Percentiles rank a stretch among this genome's conserved stretches.
phyloP scores from a whole-genome alignment of 1,140 invertebrate genomes.

The Zaprionus capensis region DNA sequence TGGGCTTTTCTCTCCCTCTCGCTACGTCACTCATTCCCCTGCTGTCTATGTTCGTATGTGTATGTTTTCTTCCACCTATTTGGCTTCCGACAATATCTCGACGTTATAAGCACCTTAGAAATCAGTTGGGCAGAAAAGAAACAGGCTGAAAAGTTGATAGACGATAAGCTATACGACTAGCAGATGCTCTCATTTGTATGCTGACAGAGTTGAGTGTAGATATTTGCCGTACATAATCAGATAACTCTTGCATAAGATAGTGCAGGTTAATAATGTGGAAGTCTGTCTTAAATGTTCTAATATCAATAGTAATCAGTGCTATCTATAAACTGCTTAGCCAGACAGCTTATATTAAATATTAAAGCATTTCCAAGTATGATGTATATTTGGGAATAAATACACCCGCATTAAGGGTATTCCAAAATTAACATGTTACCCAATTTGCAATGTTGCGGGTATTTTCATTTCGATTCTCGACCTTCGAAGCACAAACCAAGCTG shows the following conservation, averaged over 20 bases:
- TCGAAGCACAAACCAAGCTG: conserved; percentile 43
- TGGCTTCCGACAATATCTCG: conserved; percentile 47
- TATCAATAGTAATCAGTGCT: too few relatives aligned
- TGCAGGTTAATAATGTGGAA: too few relatives aligned
- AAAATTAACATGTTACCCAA: conserved; percentile 45
- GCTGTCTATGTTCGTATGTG: not conserved
- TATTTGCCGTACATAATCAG: too few relatives aligned
- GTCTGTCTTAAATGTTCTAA: too few relatives aligned
- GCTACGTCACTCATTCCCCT: conserved; percentile 23
- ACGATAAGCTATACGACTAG: not conserved
- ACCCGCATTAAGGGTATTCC: conserved; percentile 22
- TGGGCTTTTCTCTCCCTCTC: conserved; percentile 25
- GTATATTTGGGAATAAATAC: too few relatives aligned
- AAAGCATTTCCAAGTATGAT: too few relatives aligned
- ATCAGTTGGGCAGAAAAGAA: conserved; percentile 42
- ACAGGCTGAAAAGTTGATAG: conserved; percentile 20
- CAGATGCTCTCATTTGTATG: not conserved
- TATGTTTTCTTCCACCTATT: conserved; percentile 47
- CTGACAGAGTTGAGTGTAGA: not conserved
- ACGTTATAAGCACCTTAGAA: conserved; percentile 58
- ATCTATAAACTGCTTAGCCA: too few relatives aligned
- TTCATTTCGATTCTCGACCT: conserved; percentile 45
- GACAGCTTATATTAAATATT: too few relatives aligned
- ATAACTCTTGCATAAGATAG: too few relatives aligned
- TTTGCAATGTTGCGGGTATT: conserved; percentile 44